Conservation (phyloP, 2,113 vertebrate species). For the Acanthochromis polyacanthus region DNA sequence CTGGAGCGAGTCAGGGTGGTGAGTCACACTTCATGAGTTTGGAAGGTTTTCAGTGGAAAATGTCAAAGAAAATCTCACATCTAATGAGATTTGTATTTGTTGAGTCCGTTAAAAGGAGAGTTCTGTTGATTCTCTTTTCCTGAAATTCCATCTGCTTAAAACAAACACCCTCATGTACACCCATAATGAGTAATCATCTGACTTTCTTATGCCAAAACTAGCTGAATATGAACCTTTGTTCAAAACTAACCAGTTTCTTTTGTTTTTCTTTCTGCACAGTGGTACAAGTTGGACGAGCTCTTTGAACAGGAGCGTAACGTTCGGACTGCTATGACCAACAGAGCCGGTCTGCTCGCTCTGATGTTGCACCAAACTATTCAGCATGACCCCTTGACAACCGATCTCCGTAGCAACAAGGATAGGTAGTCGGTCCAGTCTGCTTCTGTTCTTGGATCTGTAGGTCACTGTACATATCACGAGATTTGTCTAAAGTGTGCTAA, state of each 20-base stretch:
- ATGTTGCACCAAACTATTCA: conserved; percentile 96
- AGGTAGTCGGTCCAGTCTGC: conserved; percentile 78
- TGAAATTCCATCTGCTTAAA: background rate
- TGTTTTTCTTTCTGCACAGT: conserved; percentile 75
- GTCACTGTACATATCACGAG: conserved; percentile 2
- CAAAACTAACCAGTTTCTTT: background rate
- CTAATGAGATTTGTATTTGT: background rate
- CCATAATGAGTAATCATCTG: background rate
- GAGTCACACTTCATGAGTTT: conserved; percentile 8
- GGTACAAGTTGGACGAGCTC: conserved; percentile 95
- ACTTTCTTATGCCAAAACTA: background rate
- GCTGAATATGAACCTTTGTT: background rate
- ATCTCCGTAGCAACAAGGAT: conserved; percentile 90
- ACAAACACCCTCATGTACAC: background rate
- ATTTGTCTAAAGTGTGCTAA: conserved; percentile 1
- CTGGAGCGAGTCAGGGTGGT: conserved; percentile 94
- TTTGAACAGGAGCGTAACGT: conserved; percentile 96
- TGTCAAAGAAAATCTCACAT: background rate
- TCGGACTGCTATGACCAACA: conserved; percentile 94
- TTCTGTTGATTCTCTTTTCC: too few species aligned
- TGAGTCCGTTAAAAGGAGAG: too few species aligned
- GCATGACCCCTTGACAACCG: conserved; percentile 92
- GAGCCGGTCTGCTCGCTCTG: conserved; percentile 92
- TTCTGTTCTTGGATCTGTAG: background rate
- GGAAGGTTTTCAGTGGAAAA: background rate